These are phyloP conservation scores for Drosophila parvula DNA, from an alignment of 1,140 invertebrate species.

Conservation along the genomic window DNA sequence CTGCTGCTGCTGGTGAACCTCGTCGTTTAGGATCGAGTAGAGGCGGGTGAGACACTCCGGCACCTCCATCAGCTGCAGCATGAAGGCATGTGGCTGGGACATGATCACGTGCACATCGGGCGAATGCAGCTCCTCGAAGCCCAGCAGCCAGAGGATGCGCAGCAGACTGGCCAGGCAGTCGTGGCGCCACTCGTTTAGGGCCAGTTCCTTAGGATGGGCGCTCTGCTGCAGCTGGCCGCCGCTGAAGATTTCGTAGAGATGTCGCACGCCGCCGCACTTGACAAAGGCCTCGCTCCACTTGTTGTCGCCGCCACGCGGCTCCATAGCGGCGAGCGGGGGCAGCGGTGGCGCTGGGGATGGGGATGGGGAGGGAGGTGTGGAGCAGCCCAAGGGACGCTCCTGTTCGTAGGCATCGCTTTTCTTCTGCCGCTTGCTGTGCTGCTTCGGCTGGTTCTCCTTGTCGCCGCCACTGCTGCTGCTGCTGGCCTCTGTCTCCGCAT, in stretches of 20 bases:
- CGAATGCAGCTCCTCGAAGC: constrained; percentile 87
- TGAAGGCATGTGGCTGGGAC: constrained; percentile 88
- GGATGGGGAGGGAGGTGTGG: constrained; percentile 55
- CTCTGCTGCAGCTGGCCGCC: constrained; percentile 89
- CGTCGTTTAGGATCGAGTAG: constrained; percentile 94
- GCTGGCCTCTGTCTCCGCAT: constrained; percentile 58
- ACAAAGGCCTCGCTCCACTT: constrained; percentile 92
- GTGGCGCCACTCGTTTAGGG: constrained; percentile 95
- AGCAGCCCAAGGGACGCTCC: constrained; percentile 56
- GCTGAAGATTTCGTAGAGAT: constrained; percentile 96
- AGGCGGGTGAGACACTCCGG: constrained; percentile 92
- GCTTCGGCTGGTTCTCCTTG: constrained; percentile 75
- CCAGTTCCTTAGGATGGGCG: constrained; percentile 86
- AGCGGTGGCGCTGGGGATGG: constrained; percentile 21
- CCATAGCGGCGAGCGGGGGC: constrained; percentile 14
- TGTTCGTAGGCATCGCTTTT: constrained; percentile 59
- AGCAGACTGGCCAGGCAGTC: constrained; percentile 95
- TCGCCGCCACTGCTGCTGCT: constrained; percentile 62
- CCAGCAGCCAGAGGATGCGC: constrained; percentile 91
- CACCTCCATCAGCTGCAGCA: constrained; percentile 93
- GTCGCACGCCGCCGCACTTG: constrained; percentile 92
- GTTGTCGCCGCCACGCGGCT: constrained; percentile 33
- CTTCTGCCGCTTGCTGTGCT: constrained; percentile 69
- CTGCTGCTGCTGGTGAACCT: constrained; percentile 86
- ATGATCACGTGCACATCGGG: constrained; percentile 87